Conservation (phyloP, 1,140 invertebrate species). For the Microplitis demolitor region DNA sequence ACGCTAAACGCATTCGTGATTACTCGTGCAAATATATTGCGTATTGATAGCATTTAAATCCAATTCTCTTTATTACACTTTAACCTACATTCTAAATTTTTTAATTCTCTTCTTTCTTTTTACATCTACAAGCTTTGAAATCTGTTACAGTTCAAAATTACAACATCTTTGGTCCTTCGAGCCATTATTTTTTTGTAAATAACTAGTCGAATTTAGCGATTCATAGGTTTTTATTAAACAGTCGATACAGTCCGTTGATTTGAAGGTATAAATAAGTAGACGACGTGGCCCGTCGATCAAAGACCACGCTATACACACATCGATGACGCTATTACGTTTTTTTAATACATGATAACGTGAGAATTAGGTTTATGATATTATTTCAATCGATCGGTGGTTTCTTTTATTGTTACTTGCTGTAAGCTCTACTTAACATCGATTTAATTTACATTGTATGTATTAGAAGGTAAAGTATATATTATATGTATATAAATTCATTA, state of each 20-base stretch:
- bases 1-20: slow-evolving; percentile 26
- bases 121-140: too few relatives aligned
- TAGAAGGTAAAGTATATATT: too few relatives aligned
- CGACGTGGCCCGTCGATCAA: slow-evolving; percentile 33
- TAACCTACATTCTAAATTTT: not conserved
- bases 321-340: not conserved
- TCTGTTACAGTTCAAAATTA: too few relatives aligned
- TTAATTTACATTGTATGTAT: too few relatives aligned
- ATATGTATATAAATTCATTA: too few relatives aligned
- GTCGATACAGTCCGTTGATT: not conserved
- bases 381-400: too few relatives aligned
- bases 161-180: too few relatives aligned
- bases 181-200: too few relatives aligned
- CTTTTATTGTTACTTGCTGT: too few relatives aligned
- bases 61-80: slow-evolving; percentile 27
- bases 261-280: slow-evolving; percentile 34
- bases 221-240: slow-evolving; percentile 16
- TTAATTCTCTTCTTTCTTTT: too few relatives aligned
- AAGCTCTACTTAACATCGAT: too few relatives aligned
- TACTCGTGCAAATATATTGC: slow-evolving; percentile 15
- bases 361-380: too few relatives aligned
- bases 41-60: slow-evolving; percentile 38
- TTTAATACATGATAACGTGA: not conserved
- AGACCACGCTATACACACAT: slow-evolving; percentile 23
- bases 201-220: not conserved